These are phyloP conservation scores for Cuniculus paca DNA, from an alignment of 2,797 vertebrate species.

Conservation along the genomic window DNA sequence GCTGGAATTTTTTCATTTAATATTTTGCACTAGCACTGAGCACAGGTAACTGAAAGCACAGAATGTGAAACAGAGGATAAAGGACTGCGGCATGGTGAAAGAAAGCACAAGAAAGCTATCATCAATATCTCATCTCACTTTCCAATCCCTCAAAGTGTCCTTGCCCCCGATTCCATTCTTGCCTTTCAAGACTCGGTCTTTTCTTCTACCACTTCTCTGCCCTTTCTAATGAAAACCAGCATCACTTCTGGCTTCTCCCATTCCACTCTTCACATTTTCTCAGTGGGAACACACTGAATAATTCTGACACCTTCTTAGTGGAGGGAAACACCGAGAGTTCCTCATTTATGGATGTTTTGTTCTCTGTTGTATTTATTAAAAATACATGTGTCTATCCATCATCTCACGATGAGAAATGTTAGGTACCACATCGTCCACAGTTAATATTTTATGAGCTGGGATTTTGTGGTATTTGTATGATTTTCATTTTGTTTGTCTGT, in stretches of 20 bases:
- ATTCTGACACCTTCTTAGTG: neutral
- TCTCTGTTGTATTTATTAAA: conserved; percentile 69
- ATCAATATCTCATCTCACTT: neutral
- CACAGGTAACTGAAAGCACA: neutral
- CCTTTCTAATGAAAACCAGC: neutral
- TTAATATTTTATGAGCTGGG: conserved; percentile 76
- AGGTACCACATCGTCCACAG: neutral
- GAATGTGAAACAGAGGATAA: neutral
- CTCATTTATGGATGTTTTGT: neutral
- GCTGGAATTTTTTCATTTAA: neutral
- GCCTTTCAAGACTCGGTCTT: neutral
- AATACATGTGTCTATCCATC: conserved; percentile 49
- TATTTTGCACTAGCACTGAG: neutral
- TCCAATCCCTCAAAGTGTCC: neutral
- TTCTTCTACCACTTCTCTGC: neutral
- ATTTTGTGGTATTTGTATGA: conserved; percentile 63
- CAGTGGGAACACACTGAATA: neutral
- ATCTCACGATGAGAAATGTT: conserved; percentile 34
- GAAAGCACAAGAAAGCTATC: neutral
- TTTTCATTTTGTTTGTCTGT: conserved; percentile 70
- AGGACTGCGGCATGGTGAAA: no score
- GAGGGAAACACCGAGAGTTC: neutral
- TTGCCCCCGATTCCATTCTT: neutral
- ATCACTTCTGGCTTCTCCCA: neutral
- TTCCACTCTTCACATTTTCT: neutral